Conservation (phyloP, 1,140 invertebrate species). For the Aphelinus atriplicis region DNA sequence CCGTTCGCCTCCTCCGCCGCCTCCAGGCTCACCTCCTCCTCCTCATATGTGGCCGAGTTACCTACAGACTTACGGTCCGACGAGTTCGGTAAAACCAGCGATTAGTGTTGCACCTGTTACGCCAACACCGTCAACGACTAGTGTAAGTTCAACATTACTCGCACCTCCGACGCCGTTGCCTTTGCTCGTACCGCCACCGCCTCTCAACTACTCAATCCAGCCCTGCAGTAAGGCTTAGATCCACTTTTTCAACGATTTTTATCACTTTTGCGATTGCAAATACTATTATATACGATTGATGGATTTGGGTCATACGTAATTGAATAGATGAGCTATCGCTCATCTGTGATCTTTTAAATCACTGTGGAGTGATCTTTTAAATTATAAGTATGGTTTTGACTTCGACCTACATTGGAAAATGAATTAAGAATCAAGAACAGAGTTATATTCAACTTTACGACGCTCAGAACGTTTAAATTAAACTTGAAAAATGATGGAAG, state of each 20-base stretch:
- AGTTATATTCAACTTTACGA: too few relatives aligned
- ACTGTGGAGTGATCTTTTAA: too few relatives aligned
- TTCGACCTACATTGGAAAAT: too few relatives aligned
- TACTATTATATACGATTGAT: not conserved
- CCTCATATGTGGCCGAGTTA: constrained; percentile 67
- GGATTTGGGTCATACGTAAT: too few relatives aligned
- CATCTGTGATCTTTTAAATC: too few relatives aligned
- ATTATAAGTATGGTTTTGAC: too few relatives aligned
- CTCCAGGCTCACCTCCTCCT: constrained; percentile 69
- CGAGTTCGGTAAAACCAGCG: not conserved
- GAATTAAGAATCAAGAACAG: too few relatives aligned
- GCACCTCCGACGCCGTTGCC: constrained; percentile 61
- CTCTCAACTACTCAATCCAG: constrained; percentile 61
- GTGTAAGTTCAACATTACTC: constrained; percentile 35
- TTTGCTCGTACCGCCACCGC: constrained; percentile 62
- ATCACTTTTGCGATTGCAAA: constrained; percentile 1
- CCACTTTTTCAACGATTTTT: not conserved
- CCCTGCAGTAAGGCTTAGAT: constrained; percentile 59
- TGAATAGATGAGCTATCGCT: too few relatives aligned
- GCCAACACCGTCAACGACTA: constrained; percentile 21
- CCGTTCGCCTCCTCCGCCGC: constrained; percentile 68
- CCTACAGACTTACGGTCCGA: constrained; percentile 56
- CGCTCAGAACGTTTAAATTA: too few relatives aligned
- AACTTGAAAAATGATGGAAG: too few relatives aligned
- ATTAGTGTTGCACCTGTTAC: constrained; percentile 1